phyloP scores from a whole-genome alignment of 1,140 invertebrate genomes.

The Cydia pomonella region DNA sequence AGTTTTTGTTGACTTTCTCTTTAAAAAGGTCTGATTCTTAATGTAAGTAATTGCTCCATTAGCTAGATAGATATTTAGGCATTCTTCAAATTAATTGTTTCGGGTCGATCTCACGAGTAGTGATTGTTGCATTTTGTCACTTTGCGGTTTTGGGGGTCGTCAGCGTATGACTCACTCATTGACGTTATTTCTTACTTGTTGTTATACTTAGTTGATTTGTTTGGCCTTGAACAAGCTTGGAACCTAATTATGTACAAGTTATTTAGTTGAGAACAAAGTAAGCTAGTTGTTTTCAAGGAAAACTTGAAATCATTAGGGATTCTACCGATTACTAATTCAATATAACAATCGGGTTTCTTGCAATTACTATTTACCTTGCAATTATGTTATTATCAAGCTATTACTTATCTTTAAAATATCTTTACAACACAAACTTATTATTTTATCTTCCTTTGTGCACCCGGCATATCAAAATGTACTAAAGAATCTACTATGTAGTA shows the following conservation, averaged over 20 bases:
- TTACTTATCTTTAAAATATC: not conserved
- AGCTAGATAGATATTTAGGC: slow-evolving; percentile 74
- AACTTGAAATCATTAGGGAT: not conserved
- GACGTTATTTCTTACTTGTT: slow-evolving; percentile 9
- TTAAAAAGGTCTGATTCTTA: slow-evolving; percentile 70
- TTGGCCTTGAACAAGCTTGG: slow-evolving; percentile 1
- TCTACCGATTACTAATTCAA: not conserved
- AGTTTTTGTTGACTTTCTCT: slow-evolving; percentile 37
- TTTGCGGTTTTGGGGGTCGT: slow-evolving; percentile 12
- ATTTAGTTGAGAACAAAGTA: not conserved
- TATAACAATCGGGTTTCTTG: too few species aligned
- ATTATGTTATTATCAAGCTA: not conserved
- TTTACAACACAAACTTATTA: not conserved
- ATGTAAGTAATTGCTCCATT: slow-evolving; percentile 68
- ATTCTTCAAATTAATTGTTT: slow-evolving; percentile 73
- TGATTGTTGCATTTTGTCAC: slow-evolving; percentile 25
- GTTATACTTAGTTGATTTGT: slow-evolving; percentile 5
- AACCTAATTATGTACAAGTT: slow-evolving; percentile 1
- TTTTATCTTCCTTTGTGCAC: not conserved
- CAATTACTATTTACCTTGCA: not conserved
- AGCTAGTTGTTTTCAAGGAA: not conserved
- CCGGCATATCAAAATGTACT: too few species aligned
- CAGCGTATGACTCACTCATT: slow-evolving; percentile 12
- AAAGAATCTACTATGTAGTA: too few species aligned
- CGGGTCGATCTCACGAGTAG: slow-evolving; percentile 62